Base-by-base conservation (phyloP, 2,797 vertebrate genomes). In the Sebastes minor region DNA sequence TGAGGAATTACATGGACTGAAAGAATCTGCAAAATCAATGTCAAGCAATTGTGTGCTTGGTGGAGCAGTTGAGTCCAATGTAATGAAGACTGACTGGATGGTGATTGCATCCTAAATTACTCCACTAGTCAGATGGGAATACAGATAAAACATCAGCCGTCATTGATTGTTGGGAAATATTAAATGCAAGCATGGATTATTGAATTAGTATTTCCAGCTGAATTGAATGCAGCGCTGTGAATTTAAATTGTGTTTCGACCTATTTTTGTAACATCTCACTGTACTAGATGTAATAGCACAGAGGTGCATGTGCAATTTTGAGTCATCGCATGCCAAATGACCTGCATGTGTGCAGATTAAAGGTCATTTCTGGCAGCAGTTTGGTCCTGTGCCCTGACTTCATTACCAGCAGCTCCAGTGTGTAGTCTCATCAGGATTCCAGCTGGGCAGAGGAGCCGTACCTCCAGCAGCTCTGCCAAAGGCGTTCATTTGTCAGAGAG, bases 401-500 rank as follows among this genome's bases (percentile, higher is more conserved):
- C 87, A 92, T 92, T 86, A 88, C 81, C 79, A 81, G 82, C 78
- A 88, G 87, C 89, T 86, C 84, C 71, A 65, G 70, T 79, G 80
- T 22, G 49, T 8, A 76, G 87, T 88, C 93, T 95, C 91, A 94
- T 94, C 93, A 93, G 91, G 89, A 92, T 93, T 94, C 89, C 84
- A 81, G 82, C 80, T 76, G 86, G 90, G 91, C 91, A 88, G 85
- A 90, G 78, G 71, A 92, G 83, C 83, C 22, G 64, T 87, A 93
- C 92, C 92, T 89, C 91, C 86, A 85, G 85, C 91, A 89, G 90
- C 91, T 86, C 86, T 90, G 93, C 92, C 92, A 93, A 94, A 94
- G 92, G 92, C 92, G 84, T 90, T 95, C 92, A 91, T 95, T 95
- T 96, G 94, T 95, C 94, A 95, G 91, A 90, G 93, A 92, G 86